Base-by-base conservation (phyloP, 2,113 vertebrate species). In the Bombycilla garrulus region DNA sequence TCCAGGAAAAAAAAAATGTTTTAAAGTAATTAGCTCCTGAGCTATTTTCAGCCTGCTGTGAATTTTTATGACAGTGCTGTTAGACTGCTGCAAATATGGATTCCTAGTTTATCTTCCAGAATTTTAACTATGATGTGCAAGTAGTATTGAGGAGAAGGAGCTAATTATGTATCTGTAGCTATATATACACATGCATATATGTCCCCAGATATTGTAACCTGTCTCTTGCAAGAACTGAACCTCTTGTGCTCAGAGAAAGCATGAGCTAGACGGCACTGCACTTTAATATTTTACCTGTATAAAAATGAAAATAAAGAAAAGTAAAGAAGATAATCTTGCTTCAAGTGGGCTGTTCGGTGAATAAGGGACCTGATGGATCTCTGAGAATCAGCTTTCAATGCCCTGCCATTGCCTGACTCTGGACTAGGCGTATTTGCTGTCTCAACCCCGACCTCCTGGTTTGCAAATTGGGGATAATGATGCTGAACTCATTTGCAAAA, bases 11-110 rank as follows among this genome's bases (percentile, higher is more conserved):
- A 83, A 95, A 74, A 81, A 54, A 60, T 15, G 77, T 89, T 95
- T 91, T 93, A 79, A 93, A 95, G 83, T 97, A 96, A 97, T 97
- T 96, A 95, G 91, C 79, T 97, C 69, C 88, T 86, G 84, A 91
- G 88, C 90, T 88, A 93, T 96, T 95, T 95, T 95, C 74, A 84
- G 67, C 94, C 90, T 82, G 81, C 86, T 97, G 90, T 95, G 92
- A 96, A 97, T 97, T 96, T 97, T 94, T 95, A 96, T 96, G 94
- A 92, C 90, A 86, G 83, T 48, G 62, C 40, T 88, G 65, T 91
- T 97, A 90, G 85, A 84, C 54, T 81, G 81, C 71, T 95, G 93
- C 94, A 95, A 95, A 96, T 73, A 76, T 0, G 2, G 10, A 81
- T 92, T 95, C 60, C 54, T 79, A 60, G 70, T 82, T 86, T 81